A percentile compares a stretch with the other conserved stretches of the same genome.
Conservation (phyloP, 2,113 vertebrate genomes). For the Cynopterus brachyotis region DNA sequence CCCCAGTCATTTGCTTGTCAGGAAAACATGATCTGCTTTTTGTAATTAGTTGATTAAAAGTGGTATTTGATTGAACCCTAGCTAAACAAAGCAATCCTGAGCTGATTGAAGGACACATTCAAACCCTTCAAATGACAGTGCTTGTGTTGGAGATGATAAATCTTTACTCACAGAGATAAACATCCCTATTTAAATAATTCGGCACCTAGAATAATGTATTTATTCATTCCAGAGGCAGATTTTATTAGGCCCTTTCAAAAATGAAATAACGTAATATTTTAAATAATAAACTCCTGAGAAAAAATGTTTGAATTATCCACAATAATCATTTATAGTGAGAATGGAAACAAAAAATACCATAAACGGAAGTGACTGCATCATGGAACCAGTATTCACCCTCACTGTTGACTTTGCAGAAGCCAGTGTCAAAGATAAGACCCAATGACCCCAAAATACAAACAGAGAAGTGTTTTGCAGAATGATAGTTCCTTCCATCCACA, state of each 20-base stretch:
- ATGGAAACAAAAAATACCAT: neutral
- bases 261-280: neutral
- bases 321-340: neutral
- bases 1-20: slow-evolving; percentile 49
- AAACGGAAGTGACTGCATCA: neutral
- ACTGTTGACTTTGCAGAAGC: neutral
- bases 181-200: slow-evolving; percentile 34
- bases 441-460: neutral
- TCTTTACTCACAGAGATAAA: slow-evolving; percentile 38
- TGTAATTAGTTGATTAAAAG: slow-evolving; percentile 68
- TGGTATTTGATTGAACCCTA: slow-evolving; percentile 49
- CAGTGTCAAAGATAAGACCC: neutral
- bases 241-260: slow-evolving; percentile 48
- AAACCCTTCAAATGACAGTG: neutral
- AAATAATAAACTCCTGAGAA: neutral
- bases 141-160: slow-evolving; percentile 41
- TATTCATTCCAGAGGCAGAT: neutral
- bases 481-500: neutral
- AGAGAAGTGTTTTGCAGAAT: neutral
- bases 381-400: neutral
- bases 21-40: slow-evolving; percentile 37
- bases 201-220: slow-evolving; percentile 25
- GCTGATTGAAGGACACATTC: slow-evolving; percentile 57
- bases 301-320: neutral
- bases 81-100: slow-evolving; percentile 48